These are phyloP conservation scores for Cavia porcellus DNA, from an alignment of 2,113 vertebrate species.

Conservation along the genomic window DNA sequence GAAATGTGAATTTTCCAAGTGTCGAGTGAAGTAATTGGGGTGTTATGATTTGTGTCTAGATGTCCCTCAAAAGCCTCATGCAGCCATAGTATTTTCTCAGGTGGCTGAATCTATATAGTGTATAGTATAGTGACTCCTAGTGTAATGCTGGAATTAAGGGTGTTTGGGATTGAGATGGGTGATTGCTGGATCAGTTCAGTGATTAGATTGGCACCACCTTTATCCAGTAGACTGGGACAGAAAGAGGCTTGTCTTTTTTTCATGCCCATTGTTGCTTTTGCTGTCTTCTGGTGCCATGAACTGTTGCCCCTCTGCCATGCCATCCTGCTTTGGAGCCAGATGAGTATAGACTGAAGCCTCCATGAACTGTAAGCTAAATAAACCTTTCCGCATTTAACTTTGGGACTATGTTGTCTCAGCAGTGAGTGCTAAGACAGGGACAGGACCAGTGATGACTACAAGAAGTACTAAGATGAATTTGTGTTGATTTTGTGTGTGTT, in stretches of 20 bases:
- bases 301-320: background rate
- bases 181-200: background rate
- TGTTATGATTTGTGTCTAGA: background rate
- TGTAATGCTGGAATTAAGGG: background rate
- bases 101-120: background rate
- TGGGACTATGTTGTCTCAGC: background rate
- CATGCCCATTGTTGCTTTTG: background rate
- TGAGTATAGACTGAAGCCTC: background rate
- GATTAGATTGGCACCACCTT: background rate
- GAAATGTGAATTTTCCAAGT: slow-evolving; percentile 32
- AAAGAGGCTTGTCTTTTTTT: background rate
- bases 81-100: background rate
- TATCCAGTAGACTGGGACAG: background rate
- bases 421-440: background rate
- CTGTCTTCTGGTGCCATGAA: background rate
- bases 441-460: background rate
- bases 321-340: background rate
- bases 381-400: background rate
- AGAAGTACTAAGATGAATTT: slow-evolving; percentile 30
- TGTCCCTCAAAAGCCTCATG: background rate
- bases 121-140: background rate
- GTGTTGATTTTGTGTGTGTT: background rate
- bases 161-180: background rate
- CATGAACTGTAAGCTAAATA: background rate
- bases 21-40: background rate